Conservation (phyloP, 2,888 invertebrate genomes). For the Xestia ashworthii region DNA sequence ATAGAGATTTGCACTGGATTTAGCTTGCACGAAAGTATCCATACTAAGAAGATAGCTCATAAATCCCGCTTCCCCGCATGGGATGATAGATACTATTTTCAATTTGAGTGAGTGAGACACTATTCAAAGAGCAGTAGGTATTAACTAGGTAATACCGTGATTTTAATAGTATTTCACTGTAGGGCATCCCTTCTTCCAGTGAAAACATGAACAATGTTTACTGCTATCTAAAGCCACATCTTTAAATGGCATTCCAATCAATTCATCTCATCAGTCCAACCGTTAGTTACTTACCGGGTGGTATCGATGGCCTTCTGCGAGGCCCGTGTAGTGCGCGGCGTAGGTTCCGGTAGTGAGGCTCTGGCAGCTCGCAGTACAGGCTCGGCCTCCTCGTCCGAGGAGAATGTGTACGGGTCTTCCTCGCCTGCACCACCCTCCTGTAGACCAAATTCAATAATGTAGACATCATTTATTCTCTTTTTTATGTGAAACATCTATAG, state of each 20-base stretch:
- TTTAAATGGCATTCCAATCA: too few species aligned
- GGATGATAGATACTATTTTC: background rate
- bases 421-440: slow-evolving; percentile 57
- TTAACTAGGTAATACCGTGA: too few species aligned
- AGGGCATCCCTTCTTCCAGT: too few species aligned
- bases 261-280: background rate
- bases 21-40: background rate
- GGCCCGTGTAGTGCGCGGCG: slow-evolving; percentile 64
- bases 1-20: background rate
- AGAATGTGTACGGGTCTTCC: slow-evolving; percentile 83
- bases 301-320: slow-evolving; percentile 72
- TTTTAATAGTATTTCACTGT: too few species aligned
- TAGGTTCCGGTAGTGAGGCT: slow-evolving; percentile 72
- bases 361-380: slow-evolving; percentile 82
- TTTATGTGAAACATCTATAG: background rate
- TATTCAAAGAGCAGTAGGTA: background rate
- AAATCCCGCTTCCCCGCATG: background rate
- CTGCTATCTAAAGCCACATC: too few species aligned
- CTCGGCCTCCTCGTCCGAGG: slow-evolving; percentile 85
- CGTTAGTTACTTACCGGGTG: slow-evolving; percentile 69
- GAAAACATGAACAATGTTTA: too few species aligned
- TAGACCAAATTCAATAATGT: background rate
- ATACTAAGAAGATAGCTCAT: background rate
- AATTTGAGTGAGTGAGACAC: background rate
- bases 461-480: background rate